These are phyloP conservation scores for Cephus runcator DNA, from an alignment of 2,888 invertebrate genomes.

Conservation along the genomic window DNA sequence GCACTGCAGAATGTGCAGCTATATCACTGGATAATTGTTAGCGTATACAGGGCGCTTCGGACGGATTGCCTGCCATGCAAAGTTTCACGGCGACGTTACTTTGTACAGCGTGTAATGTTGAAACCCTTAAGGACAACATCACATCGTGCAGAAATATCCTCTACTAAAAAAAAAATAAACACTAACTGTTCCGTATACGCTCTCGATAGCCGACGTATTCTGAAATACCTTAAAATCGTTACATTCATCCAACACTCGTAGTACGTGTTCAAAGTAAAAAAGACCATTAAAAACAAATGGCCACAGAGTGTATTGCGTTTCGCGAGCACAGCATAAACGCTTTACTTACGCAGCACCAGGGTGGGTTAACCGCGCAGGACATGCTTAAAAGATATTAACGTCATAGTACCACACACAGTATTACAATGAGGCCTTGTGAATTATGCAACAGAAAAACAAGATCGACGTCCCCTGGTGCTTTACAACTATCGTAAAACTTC, in stretches of 20 bases:
- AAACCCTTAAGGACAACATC: not conserved
- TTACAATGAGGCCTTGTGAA: not conserved
- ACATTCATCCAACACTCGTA: not conserved
- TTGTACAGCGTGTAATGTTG: not conserved
- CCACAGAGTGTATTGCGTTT: not conserved
- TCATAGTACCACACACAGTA: not conserved
- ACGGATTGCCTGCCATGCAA: not conserved
- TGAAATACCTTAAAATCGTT: not conserved
- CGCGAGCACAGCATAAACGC: not conserved
- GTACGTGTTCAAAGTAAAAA: not conserved
- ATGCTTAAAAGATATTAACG: not conserved
- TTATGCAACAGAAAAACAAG: not conserved
- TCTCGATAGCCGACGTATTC: not conserved
- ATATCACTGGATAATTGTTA: not conserved
- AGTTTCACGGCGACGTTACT: not conserved
- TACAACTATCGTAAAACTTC: not conserved
- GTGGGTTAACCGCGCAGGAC: not conserved
- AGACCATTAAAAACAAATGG: not conserved
- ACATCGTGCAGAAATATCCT: not conserved
- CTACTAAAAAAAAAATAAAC: not conserved
- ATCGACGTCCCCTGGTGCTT: not conserved
- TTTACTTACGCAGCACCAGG: not conserved
- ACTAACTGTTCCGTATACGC: not conserved
- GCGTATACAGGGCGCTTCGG: not conserved
- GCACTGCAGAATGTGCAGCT: not conserved